Evolutionary conservation across 2,888 invertebrate species (phyloP).

Genomic region (Nowickia ferox): DNA sequence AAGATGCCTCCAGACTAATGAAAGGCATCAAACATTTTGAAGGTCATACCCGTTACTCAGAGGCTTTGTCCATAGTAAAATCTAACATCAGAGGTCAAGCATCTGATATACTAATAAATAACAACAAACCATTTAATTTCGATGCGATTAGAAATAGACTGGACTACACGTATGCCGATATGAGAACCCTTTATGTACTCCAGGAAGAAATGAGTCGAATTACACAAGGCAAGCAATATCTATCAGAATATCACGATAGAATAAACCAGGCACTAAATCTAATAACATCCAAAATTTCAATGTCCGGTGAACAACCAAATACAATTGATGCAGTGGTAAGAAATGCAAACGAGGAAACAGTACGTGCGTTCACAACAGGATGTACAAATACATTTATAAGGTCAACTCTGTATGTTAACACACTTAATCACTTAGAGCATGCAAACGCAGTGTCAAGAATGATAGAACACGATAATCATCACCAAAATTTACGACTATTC

Average conservation of each 20-base stretch:
- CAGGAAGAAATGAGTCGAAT: not conserved
- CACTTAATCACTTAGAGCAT: not conserved
- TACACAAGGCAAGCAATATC: not conserved
- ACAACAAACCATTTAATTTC: too few relatives aligned
- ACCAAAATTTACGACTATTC: not conserved
- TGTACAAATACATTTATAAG: not conserved
- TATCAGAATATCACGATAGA: not conserved
- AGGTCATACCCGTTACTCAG: conserved; percentile 1
- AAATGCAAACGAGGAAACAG: not conserved
- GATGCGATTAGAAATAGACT: too few relatives aligned
- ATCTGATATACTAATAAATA: not conserved
- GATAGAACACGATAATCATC: not conserved
- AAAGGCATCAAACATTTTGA: not conserved
- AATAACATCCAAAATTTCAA: too few relatives aligned
- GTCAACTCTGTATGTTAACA: not conserved
- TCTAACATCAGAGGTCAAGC: not conserved
- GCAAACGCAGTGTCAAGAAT: not conserved
- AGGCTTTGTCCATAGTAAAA: not conserved
- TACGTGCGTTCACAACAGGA: not conserved
- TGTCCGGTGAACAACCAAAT: too few relatives aligned
- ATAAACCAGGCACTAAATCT: too few relatives aligned
- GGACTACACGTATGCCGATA: too few relatives aligned
- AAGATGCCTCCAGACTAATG: conserved; percentile 14
- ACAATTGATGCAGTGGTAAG: not conserved
- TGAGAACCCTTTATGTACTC: not conserved